These are phyloP conservation scores for Miichthys miiuy DNA, from an alignment of 2,797 vertebrate genomes.

Conservation along the genomic window DNA sequence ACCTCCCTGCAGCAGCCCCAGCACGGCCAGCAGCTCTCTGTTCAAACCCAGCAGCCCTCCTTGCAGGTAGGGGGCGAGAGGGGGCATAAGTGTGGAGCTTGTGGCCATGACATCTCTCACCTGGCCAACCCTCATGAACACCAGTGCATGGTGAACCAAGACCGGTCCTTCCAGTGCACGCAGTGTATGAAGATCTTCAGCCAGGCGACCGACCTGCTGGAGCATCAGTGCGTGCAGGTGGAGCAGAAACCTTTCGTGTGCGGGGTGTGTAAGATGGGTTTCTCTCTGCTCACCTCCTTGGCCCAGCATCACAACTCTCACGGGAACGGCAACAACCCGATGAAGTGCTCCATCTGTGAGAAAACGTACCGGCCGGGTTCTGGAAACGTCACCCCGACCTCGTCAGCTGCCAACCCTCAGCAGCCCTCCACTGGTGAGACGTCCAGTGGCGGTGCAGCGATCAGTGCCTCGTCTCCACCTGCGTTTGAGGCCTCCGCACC, in stretches of 20 bases:
- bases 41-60: conserved; percentile 84
- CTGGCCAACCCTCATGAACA: conserved; percentile 95
- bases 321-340: conserved; percentile 88
- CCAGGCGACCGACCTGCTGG: conserved; percentile 95
- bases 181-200: conserved; percentile 99
- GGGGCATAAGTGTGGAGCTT: conserved; percentile 92
- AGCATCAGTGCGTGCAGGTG: conserved; percentile 96
- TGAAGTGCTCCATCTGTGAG: conserved; percentile 98
- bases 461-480: conserved; percentile 80
- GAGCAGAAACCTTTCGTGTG: conserved; percentile 99
- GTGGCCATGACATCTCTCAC: conserved; percentile 94
- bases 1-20: conserved; percentile 85
- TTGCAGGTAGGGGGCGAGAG: conserved; percentile 88
- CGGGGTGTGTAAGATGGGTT: conserved; percentile 97
- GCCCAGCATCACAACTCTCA: conserved; percentile 97
- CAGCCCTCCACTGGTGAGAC: conserved; percentile 85
- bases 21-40: conserved; percentile 80
- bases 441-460: conserved; percentile 78
- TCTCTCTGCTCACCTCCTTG: conserved; percentile 95
- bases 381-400: conserved; percentile 82
- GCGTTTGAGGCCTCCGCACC: conserved; percentile 81
- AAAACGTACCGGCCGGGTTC: conserved; percentile 93
- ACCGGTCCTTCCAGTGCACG: conserved; percentile 97
- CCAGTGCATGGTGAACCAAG: conserved; percentile 95
- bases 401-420: conserved; percentile 84